These are phyloP conservation scores for Hylia prasina DNA, from an alignment of 2,113 vertebrate genomes.

Conservation along the genomic window DNA sequence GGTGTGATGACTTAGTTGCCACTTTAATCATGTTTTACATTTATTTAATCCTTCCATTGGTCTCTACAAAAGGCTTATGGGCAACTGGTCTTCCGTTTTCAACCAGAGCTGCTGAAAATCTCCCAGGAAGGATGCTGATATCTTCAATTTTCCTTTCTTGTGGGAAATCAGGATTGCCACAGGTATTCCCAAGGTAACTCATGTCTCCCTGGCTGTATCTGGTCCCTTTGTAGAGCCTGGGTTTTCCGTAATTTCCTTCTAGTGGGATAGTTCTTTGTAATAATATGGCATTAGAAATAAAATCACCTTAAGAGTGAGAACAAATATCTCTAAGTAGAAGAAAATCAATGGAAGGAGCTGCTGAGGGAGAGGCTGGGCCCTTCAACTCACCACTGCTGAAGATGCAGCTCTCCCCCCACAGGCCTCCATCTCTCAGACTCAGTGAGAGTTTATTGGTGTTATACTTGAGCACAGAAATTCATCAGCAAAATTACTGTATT, in stretches of 20 bases:
- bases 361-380: neutral
- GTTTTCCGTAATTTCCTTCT: neutral
- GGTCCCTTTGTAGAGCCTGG: rapidly evolving
- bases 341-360: neutral
- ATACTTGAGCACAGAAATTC: neutral
- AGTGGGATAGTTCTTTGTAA: neutral
- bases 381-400: neutral
- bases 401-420: neutral
- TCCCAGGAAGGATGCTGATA: rapidly evolving
- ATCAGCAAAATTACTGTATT: constrained; percentile 10
- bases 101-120: neutral
- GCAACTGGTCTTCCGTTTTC: rapidly evolving
- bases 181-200: neutral
- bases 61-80: neutral
- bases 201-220: rapidly evolving
- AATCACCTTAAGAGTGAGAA: neutral
- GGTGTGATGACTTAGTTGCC: neutral
- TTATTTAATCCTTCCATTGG: neutral
- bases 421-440: neutral
- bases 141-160: neutral
- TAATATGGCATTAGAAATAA: neutral
- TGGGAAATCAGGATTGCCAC: rapidly evolving
- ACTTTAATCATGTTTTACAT: neutral
- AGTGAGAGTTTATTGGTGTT: neutral
- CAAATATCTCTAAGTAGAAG: neutral